Conservation (phyloP, 2,113 vertebrate genomes). For the Actenoides lindsayi region DNA sequence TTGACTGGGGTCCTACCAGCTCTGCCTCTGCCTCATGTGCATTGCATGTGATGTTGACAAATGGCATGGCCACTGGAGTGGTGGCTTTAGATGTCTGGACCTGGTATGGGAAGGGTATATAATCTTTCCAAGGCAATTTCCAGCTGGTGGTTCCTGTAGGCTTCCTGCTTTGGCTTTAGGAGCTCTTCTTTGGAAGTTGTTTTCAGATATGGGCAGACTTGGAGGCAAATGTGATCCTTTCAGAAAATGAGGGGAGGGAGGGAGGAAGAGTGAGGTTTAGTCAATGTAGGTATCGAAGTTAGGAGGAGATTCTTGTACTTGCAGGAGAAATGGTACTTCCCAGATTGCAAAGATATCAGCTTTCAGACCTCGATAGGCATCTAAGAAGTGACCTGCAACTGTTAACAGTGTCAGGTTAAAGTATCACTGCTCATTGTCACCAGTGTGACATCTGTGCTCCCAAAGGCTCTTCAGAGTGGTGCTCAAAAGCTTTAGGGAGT, state of each 20-base stretch:
- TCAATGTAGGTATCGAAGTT: background rate
- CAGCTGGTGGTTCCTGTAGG: background rate
- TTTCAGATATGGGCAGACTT: background rate
- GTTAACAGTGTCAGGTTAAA: background rate
- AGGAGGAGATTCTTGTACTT: background rate
- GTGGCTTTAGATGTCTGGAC: background rate
- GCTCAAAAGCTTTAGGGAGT: background rate
- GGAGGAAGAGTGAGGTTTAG: background rate
- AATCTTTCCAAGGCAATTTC: background rate
- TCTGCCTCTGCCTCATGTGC: background rate
- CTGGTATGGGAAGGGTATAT: background rate
- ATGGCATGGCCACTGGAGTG: background rate
- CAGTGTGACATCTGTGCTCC: background rate
- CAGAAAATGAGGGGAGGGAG: background rate
- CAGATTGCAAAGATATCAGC: background rate
- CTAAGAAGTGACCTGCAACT: background rate
- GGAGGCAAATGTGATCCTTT: background rate
- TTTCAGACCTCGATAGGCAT: background rate
- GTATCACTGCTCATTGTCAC: fast-evolving
- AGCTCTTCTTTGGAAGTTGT: background rate
- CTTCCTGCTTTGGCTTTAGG: background rate
- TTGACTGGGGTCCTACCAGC: background rate
- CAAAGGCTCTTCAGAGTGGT: background rate
- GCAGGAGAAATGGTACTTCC: background rate
- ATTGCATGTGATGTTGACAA: background rate